These are phyloP conservation scores for Hemibagrus wyckioides DNA, from an alignment of 2,113 vertebrate species.

Conservation along the genomic window DNA sequence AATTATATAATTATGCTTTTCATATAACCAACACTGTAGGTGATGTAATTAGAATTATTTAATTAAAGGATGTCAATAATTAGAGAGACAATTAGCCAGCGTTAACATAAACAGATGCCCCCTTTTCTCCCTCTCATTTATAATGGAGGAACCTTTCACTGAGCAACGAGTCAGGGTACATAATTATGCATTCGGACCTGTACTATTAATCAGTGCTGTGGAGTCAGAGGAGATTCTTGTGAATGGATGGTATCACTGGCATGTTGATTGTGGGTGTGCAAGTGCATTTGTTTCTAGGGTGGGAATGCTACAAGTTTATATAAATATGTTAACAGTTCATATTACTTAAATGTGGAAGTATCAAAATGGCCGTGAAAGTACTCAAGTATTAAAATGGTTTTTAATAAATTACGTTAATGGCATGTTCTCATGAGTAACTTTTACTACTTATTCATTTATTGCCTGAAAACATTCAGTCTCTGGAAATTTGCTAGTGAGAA, in stretches of 20 bases:
- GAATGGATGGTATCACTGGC: background rate
- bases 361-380: background rate
- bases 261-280: background rate
- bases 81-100: conserved; percentile 37
- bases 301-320: background rate
- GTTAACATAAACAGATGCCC: conserved; percentile 37
- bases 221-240: background rate
- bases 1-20: conserved; percentile 40
- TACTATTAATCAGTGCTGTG: conserved; percentile 12
- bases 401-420: background rate
- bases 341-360: background rate
- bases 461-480: background rate
- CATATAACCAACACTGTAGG: conserved; percentile 36
- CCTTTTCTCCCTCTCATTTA: background rate
- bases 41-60: conserved; percentile 40
- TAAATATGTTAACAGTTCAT: background rate
- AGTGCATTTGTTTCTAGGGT: background rate
- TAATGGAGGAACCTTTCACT: conserved; percentile 21
- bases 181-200: conserved; percentile 31
- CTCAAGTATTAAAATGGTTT: background rate
- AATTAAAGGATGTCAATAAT: conserved; percentile 41
- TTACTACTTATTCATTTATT: background rate
- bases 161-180: conserved; percentile 19
- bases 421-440: background rate
- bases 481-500: background rate